Conservation (phyloP, 1,140 invertebrate genomes). For the Sitobion miscanthi region DNA sequence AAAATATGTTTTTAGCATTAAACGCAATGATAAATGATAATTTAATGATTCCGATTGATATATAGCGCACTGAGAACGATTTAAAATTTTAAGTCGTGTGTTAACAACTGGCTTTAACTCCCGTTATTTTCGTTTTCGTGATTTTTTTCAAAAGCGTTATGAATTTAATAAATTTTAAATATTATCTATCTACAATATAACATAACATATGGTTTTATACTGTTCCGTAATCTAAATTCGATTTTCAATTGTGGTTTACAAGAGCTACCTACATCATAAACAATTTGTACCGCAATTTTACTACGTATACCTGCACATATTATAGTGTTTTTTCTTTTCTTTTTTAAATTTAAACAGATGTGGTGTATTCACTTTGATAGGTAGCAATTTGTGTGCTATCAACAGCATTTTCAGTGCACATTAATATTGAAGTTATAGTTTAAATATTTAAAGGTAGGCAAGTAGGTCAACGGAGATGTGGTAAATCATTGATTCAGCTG, state of each 20-base stretch:
- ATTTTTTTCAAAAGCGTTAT: background rate
- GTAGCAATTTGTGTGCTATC: background rate
- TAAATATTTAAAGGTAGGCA: slow-evolving; percentile 22
- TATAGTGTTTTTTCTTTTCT: background rate
- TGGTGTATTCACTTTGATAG: background rate
- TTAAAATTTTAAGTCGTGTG: background rate
- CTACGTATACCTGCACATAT: background rate
- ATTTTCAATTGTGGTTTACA: background rate
- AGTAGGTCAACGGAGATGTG: slow-evolving; percentile 14
- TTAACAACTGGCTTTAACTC: background rate
- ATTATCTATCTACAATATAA: background rate
- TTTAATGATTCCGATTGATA: no score
- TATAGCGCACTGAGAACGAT: background rate
- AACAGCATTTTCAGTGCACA: background rate
- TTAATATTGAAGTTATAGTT: background rate
- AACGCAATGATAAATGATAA: no score
- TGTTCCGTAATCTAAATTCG: background rate
- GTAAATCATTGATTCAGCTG: background rate
- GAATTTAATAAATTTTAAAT: background rate
- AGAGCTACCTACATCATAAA: background rate
- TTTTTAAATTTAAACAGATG: background rate
- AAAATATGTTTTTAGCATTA: no score
- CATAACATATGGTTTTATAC: background rate
- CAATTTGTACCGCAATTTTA: background rate
- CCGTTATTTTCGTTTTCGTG: background rate